These are phyloP conservation scores for Carabus problematicus DNA, from an alignment of 2,888 invertebrate species.

Conservation along the genomic window DNA sequence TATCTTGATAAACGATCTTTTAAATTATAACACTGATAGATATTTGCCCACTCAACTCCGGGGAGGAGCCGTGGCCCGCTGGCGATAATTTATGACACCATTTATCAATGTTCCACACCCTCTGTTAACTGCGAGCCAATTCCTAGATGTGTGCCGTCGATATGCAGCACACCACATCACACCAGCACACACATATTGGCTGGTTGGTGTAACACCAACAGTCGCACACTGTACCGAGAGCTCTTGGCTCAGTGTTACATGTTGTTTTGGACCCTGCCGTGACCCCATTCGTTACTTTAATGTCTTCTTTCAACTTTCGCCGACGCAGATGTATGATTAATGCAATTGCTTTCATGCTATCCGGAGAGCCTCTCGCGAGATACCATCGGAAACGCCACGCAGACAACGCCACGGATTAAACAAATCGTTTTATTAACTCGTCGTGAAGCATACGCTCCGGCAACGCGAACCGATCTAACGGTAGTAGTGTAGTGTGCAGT, in stretches of 20 bases:
- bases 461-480: background rate
- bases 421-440: conserved; percentile 52
- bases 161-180: conserved; percentile 45
- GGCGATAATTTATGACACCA: conserved; percentile 59
- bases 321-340: conserved; percentile 54
- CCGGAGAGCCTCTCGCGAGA: conserved; percentile 47
- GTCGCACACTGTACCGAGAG: conserved; percentile 15
- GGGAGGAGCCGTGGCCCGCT: conserved; percentile 56
- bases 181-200: conserved; percentile 48
- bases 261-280: conserved; percentile 57
- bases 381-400: conserved; percentile 47
- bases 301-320: conserved; percentile 61
- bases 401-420: conserved; percentile 47
- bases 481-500: background rate
- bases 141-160: conserved; percentile 65
- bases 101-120: conserved; percentile 63
- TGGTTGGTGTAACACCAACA: too few species aligned
- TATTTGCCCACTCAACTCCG: conserved; percentile 62
- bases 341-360: conserved; percentile 50
- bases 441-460: conserved; percentile 1
- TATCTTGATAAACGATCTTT: conserved; percentile 62
- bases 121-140: conserved; percentile 64
- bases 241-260: conserved; percentile 48
- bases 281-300: conserved; percentile 60
- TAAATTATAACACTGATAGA: conserved; percentile 62